Percentiles rank a stretch among this genome's conserved stretches.
Conservation (phyloP, 2,888 invertebrate species). For the Anthrax anthrax region DNA sequence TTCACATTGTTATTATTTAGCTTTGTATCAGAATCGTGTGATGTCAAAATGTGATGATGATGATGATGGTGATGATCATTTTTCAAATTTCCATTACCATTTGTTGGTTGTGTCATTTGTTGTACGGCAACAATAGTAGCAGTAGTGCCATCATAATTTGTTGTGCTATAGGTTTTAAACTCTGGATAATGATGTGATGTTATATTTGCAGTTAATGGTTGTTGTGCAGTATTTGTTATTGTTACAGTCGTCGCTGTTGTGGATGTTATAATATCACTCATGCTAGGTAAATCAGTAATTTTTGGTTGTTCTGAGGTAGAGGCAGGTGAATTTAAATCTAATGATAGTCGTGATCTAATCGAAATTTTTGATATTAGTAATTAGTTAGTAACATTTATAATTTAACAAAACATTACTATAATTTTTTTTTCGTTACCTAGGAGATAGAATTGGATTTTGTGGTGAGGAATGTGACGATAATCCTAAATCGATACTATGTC, state of each 20-base stretch:
- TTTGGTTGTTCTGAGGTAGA: conserved; percentile 16
- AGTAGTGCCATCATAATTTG: conserved; percentile 11
- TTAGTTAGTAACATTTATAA: no score
- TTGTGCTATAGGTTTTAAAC: conserved; percentile 12
- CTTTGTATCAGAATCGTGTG: conserved; percentile 8
- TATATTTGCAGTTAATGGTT: neutral
- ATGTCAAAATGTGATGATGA: no score
- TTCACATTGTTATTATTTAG: conserved; percentile 13
- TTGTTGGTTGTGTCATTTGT: conserved; percentile 9
- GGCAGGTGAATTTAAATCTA: conserved; percentile 22
- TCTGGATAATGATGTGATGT: conserved; percentile 12
- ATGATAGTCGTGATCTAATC: conserved; percentile 22
- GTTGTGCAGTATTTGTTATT: neutral
- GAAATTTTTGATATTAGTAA: no score
- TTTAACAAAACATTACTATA: neutral
- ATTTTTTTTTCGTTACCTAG: conserved; percentile 14
- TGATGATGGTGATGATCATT: no score
- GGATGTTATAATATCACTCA: neutral
- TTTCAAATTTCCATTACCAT: no score
- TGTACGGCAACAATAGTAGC: no score
- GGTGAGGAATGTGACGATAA: conserved; percentile 39
- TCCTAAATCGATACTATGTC: conserved; percentile 54
- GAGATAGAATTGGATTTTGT: conserved; percentile 15
- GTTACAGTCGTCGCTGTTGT: neutral
- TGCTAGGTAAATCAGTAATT: conserved; percentile 1